Evolutionary conservation across 1,140 invertebrate species (phyloP).

Genomic region (Homalodisca vitripennis): DNA sequence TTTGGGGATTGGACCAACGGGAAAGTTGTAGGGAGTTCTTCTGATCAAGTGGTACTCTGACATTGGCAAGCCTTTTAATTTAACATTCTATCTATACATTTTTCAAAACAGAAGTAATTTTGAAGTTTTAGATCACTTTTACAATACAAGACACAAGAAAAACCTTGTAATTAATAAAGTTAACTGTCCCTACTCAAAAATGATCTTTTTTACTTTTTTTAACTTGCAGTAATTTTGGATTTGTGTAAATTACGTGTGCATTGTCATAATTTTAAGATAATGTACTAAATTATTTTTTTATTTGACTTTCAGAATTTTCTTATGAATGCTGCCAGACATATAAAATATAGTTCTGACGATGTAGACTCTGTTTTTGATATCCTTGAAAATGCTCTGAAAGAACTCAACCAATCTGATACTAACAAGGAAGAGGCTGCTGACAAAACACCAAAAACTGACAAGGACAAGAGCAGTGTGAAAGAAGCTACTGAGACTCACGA

Average conservation of each 20-base stretch:
- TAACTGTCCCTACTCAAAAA: neutral
- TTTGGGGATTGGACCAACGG: no score
- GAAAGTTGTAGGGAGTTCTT: no score
- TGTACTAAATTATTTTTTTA: constrained; percentile 14
- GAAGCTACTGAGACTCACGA: neutral
- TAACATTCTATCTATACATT: no score
- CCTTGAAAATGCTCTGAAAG: constrained; percentile 5
- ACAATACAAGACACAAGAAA: no score
- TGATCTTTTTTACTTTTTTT: neutral
- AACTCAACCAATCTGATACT: neutral
- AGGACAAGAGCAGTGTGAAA: neutral
- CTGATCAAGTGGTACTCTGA: no score
- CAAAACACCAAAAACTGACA: neutral
- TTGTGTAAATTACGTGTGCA: no score
- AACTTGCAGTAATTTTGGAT: neutral
- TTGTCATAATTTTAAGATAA: neutral
- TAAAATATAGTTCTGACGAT: neutral
- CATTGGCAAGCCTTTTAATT: no score
- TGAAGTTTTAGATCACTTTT: no score
- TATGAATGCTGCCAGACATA: neutral
- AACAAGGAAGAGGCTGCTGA: neutral
- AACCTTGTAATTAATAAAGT: no score
- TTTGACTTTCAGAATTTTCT: constrained; percentile 25
- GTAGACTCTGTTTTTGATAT: constrained; percentile 8
- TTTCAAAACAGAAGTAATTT: no score